Percentiles rank a stretch among this genome's conserved stretches.
phyloP scores from a whole-genome alignment of 2,888 invertebrate genomes.

The Agriopis leucophaearia region DNA sequence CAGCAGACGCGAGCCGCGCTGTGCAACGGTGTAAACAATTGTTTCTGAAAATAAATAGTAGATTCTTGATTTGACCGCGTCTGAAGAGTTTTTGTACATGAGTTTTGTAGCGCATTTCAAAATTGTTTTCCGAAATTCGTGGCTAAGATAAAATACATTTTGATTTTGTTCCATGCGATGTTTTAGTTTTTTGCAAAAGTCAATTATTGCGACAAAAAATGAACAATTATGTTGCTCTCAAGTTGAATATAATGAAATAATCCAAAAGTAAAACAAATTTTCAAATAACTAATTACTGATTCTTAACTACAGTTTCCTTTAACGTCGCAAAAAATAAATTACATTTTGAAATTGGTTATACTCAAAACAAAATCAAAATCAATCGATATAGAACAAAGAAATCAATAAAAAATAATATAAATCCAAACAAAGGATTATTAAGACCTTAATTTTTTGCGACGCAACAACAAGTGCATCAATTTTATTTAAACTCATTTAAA shows the following conservation, averaged over 20 bases:
- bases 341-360: background rate
- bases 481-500: conserved; percentile 54
- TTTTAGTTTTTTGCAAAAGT: background rate
- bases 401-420: conserved; percentile 8
- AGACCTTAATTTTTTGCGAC: conserved; percentile 32
- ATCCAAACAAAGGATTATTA: conserved; percentile 24
- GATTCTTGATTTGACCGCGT: conserved; percentile 6
- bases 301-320: background rate
- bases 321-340: conserved; percentile 1
- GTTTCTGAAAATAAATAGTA: conserved; percentile 20
- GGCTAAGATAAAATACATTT: background rate
- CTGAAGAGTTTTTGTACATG: conserved; percentile 8
- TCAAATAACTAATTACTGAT: background rate
- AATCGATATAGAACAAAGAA: conserved; percentile 22
- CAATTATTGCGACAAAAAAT: background rate
- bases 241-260: no score
- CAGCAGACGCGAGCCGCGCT: conserved; percentile 15
- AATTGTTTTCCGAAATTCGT: conserved; percentile 24
- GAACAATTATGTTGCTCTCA: no score
- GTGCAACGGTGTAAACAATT: conserved; percentile 20
- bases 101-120: conserved; percentile 25
- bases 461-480: conserved; percentile 26
- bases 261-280: no score
- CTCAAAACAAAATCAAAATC: conserved; percentile 4
- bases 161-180: no score